Conservation (phyloP, 2,888 invertebrate species). For the Tromatobia lineatoria region DNA sequence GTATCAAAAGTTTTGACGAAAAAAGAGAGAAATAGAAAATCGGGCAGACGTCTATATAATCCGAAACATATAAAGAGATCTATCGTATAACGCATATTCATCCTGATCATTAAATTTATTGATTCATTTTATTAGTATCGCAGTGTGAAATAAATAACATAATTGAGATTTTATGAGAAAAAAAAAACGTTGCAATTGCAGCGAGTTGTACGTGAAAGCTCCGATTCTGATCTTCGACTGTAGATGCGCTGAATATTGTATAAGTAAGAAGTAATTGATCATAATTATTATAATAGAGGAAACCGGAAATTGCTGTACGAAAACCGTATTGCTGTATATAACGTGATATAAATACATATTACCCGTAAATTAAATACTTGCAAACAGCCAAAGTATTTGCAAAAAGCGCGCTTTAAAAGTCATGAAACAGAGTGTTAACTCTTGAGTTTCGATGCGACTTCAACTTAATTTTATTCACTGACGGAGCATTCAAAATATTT, state of each 20-base stretch:
- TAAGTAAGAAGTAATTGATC: constrained; percentile 52
- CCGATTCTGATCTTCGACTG: constrained; percentile 36
- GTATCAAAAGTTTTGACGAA: constrained; percentile 55
- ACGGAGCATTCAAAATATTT: constrained; percentile 19
- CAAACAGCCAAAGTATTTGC: no score
- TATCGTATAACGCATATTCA: constrained; percentile 43
- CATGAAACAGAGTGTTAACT: constrained; percentile 11
- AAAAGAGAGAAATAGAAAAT: constrained; percentile 5
- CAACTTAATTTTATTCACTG: constrained; percentile 12
- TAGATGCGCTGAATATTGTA: constrained; percentile 47
- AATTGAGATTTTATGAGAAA: not conserved
- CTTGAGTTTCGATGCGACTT: not conserved
- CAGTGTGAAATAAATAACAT: constrained; percentile 57
- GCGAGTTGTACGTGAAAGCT: not conserved
- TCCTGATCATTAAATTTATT: constrained; percentile 54
- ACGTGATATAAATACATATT: constrained; percentile 58
- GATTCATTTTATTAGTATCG: constrained; percentile 47
- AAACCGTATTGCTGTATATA: constrained; percentile 68
- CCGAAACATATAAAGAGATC: constrained; percentile 5
- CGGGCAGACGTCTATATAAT: not conserved
- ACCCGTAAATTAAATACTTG: constrained; percentile 53
- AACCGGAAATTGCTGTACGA: constrained; percentile 50
- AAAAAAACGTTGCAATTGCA: not conserved
- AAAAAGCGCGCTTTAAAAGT: constrained; percentile 23
- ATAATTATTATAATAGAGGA: constrained; percentile 55